Evolutionary conservation across 1,140 invertebrate species (phyloP).

Genomic region (Drosophila nebulosa): DNA sequence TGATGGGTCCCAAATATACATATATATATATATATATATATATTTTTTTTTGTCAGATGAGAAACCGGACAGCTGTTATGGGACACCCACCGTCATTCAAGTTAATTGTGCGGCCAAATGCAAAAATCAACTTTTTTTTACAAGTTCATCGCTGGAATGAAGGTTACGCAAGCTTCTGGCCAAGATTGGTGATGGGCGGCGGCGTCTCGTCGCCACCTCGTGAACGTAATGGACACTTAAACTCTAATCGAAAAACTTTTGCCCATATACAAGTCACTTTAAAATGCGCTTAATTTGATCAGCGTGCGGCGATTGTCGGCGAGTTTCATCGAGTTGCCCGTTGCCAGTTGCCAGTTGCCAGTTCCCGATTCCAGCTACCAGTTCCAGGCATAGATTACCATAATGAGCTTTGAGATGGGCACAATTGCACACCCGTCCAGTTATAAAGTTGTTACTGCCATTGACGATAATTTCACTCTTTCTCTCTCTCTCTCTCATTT

Average conservation of each 20-base stretch:
- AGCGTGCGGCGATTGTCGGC: conserved; percentile 70
- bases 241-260: conserved; percentile 80
- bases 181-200: not conserved
- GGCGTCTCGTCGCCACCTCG: conserved; percentile 60
- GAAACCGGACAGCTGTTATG: conserved; percentile 61
- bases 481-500: not conserved
- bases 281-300: conserved; percentile 79
- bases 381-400: conserved; percentile 55
- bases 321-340: conserved; percentile 12
- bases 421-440: conserved; percentile 30
- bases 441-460: conserved; percentile 73
- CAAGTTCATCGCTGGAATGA: conserved; percentile 38
- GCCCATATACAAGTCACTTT: conserved; percentile 78
- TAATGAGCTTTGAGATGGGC: conserved; percentile 60
- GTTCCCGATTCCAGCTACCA: no score
- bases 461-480: conserved; percentile 53
- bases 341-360: conserved; percentile 13
- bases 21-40: not conserved
- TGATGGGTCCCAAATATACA: not conserved
- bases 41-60: conserved; percentile 36
- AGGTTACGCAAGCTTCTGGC: not conserved
- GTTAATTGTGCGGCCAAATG: conserved; percentile 77
- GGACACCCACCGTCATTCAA: conserved; percentile 61
- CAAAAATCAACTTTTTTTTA: conserved; percentile 76
- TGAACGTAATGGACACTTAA: conserved; percentile 77